Conservation (phyloP, 2,797 vertebrate genomes). For the Otus scops region DNA sequence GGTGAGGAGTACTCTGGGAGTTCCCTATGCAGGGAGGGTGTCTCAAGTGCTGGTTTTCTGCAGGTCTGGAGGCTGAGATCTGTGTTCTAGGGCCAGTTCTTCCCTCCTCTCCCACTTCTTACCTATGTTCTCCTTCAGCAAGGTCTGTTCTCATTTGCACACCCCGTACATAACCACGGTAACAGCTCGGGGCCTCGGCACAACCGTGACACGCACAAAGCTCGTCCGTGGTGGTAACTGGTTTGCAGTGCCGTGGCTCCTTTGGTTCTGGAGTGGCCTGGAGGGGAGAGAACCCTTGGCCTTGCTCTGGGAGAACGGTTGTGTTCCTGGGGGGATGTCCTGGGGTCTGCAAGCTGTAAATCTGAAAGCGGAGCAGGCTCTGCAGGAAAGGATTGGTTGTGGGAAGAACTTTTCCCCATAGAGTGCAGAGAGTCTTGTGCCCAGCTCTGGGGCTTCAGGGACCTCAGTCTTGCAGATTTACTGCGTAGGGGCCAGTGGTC, state of each 20-base stretch:
- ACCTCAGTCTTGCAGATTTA: too few relatives aligned
- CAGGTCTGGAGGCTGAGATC: neutral
- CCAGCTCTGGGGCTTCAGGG: neutral
- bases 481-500: too few relatives aligned
- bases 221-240: neutral
- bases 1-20: neutral
- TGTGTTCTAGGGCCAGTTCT: neutral
- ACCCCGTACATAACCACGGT: accelerated
- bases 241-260: neutral
- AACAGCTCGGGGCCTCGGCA: accelerated
- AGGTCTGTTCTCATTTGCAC: neutral
- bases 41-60: neutral
- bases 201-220: neutral
- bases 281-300: neutral
- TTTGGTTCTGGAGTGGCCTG: neutral
- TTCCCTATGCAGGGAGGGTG: neutral
- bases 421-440: neutral
- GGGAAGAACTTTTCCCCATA: neutral
- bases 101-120: neutral
- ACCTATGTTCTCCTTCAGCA: neutral
- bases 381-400: neutral
- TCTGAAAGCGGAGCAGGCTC: neutral
- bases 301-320: neutral
- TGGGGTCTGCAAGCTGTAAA: neutral
- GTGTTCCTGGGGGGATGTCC: neutral